Evolutionary conservation across 2,113 vertebrate species (phyloP), one percentile per base, ranked within the genome.

Genomic region (Pseudonaja textilis): DNA sequence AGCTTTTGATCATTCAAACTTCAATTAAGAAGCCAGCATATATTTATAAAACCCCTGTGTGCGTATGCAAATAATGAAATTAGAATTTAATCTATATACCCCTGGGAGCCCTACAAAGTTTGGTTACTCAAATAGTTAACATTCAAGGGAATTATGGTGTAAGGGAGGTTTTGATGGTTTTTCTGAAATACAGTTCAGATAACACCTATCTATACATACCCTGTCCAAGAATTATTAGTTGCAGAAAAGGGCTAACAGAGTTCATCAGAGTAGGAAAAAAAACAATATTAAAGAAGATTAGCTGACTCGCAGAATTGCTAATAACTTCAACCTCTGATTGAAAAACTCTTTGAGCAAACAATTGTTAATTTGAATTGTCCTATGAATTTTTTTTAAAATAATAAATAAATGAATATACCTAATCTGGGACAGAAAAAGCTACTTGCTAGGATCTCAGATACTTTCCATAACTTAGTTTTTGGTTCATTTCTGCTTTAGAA

Each of bases 61-160:
- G 10, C 89, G 18, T 85, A 92, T 93, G 92, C 87, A 89, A 85
- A 20, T 85, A 90, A 54, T 0, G 0, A 91, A 94, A 86, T 9
- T 42, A 61, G 42, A 45, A 64, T 95, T 95, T 93, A 93, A 85
- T 90, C 95, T 85, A 91, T 52, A 81, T 39, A 52, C 57, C 92
- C 34, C 29, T 91, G 23, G 29, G 52, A 23, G 45, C 47, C 23
- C 61, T 91, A 6, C 3, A 22, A 94, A 90, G 23, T 87, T 54
- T 93, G 57, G 34, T 95, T 96, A 93, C 88, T 91, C 89, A 87
- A 16, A 61, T 95, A 89, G 61, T 95, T 96, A 91, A 45, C 89
- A 93, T 96, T 94, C 74, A 20, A 90, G 22, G 9, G 90, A 90
- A 94, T 96, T 91, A 29, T 93, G 81, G 94, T 93, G 4, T 56